These are phyloP conservation scores for Oreochromis spilurus DNA, from an alignment of 2,113 vertebrate genomes.

Conservation along the genomic window DNA sequence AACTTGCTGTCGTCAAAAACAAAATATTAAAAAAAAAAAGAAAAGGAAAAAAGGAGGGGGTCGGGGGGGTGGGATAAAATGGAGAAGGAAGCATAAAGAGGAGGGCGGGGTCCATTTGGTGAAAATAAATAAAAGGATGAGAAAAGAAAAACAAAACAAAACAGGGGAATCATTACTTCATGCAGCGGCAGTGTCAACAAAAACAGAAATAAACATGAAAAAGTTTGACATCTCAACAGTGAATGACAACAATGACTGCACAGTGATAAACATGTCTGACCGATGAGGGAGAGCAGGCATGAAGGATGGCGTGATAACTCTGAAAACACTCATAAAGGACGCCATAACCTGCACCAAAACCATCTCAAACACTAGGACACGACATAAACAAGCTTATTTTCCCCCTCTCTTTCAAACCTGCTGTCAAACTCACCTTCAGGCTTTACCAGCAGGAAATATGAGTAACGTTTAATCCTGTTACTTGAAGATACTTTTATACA, in stretches of 20 bases:
- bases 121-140: not conserved
- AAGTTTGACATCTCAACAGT: conserved; percentile 21
- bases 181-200: conserved; percentile 68
- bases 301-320: not conserved
- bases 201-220: conserved; percentile 63
- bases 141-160: conserved; percentile 34
- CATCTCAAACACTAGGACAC: not conserved
- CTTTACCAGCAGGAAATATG: not conserved
- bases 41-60: not conserved
- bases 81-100: conserved; percentile 10
- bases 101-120: not conserved
- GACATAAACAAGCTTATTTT: not conserved
- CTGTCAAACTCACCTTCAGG: not conserved
- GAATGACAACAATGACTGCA: conserved; percentile 21
- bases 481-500: not conserved
- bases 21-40: conserved; percentile 49
- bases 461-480: not conserved
- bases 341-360: not conserved
- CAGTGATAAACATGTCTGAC: conserved; percentile 33
- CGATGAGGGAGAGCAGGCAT: conserved; percentile 30
- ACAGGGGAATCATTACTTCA: conserved; percentile 70
- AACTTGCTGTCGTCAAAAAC: conserved; percentile 88
- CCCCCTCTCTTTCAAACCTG: not conserved
- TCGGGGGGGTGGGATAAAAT: conserved; percentile 31
- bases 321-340: not conserved